phyloP scores from a whole-genome alignment of 2,113 vertebrate species.

The Rutilus rutilus region DNA sequence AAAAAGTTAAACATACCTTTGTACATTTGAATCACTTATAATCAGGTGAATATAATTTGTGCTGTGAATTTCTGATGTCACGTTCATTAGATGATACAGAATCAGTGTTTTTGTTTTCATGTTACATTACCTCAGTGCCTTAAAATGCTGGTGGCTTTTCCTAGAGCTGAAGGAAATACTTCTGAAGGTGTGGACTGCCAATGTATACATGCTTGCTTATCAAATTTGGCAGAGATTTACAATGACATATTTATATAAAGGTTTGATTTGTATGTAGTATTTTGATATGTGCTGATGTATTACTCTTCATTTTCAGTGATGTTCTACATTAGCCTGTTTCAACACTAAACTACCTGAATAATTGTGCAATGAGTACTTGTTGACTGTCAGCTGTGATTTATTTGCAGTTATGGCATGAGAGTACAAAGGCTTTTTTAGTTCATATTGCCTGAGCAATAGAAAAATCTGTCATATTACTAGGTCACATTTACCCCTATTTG shows the following conservation, averaged over 20 bases:
- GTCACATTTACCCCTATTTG: slow-evolving; percentile 54
- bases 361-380: slow-evolving; percentile 70
- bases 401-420: slow-evolving; percentile 70
- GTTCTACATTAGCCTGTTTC: slow-evolving; percentile 28
- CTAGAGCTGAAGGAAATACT: background rate
- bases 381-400: slow-evolving; percentile 68
- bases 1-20: background rate
- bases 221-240: slow-evolving; percentile 3
- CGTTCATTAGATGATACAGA: background rate
- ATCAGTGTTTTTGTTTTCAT: slow-evolving; percentile 30
- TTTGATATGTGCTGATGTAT: slow-evolving; percentile 47
- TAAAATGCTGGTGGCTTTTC: slow-evolving; percentile 12
- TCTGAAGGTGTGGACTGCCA: background rate
- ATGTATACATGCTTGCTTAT: slow-evolving; percentile 20
- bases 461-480: slow-evolving; percentile 56
- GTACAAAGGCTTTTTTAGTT: slow-evolving; percentile 58
- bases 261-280: slow-evolving; percentile 27
- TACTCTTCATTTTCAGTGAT: slow-evolving; percentile 22
- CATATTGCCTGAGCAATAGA: slow-evolving; percentile 30
- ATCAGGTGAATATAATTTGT: background rate
- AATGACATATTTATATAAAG: slow-evolving; percentile 2
- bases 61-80: slow-evolving; percentile 12
- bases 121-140: slow-evolving; percentile 43
- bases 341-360: slow-evolving; percentile 39
- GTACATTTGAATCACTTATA: background rate